Base-by-base conservation (phyloP, 2,113 vertebrate genomes). In the Onychostoma macrolepis region DNA sequence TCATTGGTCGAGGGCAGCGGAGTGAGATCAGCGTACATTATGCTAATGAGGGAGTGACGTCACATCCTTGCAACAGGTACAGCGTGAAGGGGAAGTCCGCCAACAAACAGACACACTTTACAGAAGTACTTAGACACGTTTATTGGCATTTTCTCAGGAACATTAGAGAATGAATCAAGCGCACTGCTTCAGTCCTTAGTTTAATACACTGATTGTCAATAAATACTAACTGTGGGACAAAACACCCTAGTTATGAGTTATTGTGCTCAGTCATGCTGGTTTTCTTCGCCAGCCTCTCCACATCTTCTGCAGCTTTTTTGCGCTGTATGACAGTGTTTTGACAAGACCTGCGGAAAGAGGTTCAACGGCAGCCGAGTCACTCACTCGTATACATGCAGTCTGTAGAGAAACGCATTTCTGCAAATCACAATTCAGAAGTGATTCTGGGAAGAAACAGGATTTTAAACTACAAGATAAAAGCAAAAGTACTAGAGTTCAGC, bases 291-390 rank as follows among this genome's bases (percentile, higher is more conserved):
- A 97, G 79, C 97, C 97, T 88, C 93, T 97, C 93, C 97, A 95
- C 98, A 99, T 99, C 94, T 99, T 99, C 76, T 93, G 89, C 33
- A 99, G 92, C 91, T 99, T 99, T 90, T 94, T 97, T 30, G 94
- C 92, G 91, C 97, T 97, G 89, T 99, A 99, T 1, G 92, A 93
- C 87, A 97, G 2, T 0, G 97, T 96, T 87, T 99, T 99, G 94
- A 96, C 94, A 83, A 96, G 28, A 8, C 98, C 98, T 98, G 89
- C 75, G 89, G 86, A 56, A 86, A 90, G 6, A 89, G 41, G 13
- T 43, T 41, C n/a, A 83, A 53, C 17, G 11, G 13, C 41, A 53
- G 21, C 4, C 33, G 84, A 48, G 36, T 4, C 30, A 75, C 11
- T 15, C 9, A 17, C 67, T 6, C 48, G 28, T 36, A 21, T 26